These are phyloP conservation scores for Dryoscopus gambensis DNA, from an alignment of 2,113 vertebrate species.

Conservation along the genomic window DNA sequence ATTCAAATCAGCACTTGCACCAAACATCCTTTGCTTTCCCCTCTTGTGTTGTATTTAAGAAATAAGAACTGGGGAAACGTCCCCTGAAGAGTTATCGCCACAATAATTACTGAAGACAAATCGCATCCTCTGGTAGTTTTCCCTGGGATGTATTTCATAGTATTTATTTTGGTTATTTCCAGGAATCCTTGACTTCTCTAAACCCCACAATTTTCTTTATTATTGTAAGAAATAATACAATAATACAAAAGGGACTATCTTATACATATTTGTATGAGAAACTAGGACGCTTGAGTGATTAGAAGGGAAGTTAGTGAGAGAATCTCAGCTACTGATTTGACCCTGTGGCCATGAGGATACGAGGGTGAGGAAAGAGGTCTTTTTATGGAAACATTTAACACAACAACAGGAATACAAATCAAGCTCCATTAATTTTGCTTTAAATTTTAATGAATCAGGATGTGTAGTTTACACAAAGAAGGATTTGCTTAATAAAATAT, in stretches of 20 bases:
- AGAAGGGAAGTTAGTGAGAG: neutral
- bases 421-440: conserved; percentile 23
- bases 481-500: conserved; percentile 40
- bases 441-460: conserved; percentile 40
- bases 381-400: conserved; percentile 16
- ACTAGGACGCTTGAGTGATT: neutral
- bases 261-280: neutral
- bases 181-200: neutral
- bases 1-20: neutral
- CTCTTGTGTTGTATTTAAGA: neutral
- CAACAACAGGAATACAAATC: conserved; percentile 18
- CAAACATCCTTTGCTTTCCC: neutral
- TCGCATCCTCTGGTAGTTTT: neutral
- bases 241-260: neutral
- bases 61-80: neutral
- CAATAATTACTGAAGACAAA: neutral
- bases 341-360: neutral
- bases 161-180: neutral
- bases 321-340: neutral
- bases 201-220: neutral
- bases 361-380: neutral
- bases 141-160: neutral
- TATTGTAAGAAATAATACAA: neutral
- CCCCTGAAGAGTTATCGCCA: neutral
- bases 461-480: conserved; percentile 29